These are phyloP conservation scores for Drosophila fuyamai DNA, from an alignment of 1,140 invertebrate species.

Conservation along the genomic window DNA sequence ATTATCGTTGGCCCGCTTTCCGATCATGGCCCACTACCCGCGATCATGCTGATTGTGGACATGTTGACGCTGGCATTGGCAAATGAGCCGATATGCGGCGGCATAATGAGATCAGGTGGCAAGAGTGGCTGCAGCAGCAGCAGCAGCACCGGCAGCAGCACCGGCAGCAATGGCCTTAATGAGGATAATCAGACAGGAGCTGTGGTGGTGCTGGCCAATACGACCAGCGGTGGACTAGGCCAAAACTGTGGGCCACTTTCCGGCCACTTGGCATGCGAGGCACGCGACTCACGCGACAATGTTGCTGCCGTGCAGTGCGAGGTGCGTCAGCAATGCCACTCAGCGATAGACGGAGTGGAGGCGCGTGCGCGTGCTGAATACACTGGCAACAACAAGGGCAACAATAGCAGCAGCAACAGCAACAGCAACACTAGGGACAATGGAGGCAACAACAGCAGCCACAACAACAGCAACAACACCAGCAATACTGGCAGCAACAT, in stretches of 20 bases:
- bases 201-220: slow-evolving; percentile 38
- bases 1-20: not conserved
- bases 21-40: not conserved
- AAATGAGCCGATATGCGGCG: slow-evolving; percentile 37
- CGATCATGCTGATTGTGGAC: slow-evolving; percentile 67
- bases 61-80: slow-evolving; percentile 68
- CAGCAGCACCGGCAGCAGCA: slow-evolving; percentile 11
- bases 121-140: slow-evolving; percentile 7
- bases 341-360: slow-evolving; percentile 24
- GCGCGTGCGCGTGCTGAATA: slow-evolving; percentile 78
- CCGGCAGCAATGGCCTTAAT: not conserved
- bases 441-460: slow-evolving; percentile 4
- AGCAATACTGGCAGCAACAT: slow-evolving; percentile 1
- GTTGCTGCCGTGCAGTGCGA: slow-evolving; percentile 48
- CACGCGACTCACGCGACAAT: slow-evolving; percentile 60
- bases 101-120: slow-evolving; percentile 12
- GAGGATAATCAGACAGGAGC: slow-evolving; percentile 18
- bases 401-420: slow-evolving; percentile 5
- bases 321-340: slow-evolving; percentile 49
- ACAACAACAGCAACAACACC: not conserved
- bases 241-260: slow-evolving; percentile 5
- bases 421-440: slow-evolving; percentile 3
- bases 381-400: slow-evolving; percentile 54
- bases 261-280: slow-evolving; percentile 54
- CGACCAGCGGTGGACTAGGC: slow-evolving; percentile 53